Evolutionary conservation across 2,113 vertebrate genomes (phyloP), one percentile per base, ranked within the genome.

Genomic region (Trematocara macrostoma): DNA sequence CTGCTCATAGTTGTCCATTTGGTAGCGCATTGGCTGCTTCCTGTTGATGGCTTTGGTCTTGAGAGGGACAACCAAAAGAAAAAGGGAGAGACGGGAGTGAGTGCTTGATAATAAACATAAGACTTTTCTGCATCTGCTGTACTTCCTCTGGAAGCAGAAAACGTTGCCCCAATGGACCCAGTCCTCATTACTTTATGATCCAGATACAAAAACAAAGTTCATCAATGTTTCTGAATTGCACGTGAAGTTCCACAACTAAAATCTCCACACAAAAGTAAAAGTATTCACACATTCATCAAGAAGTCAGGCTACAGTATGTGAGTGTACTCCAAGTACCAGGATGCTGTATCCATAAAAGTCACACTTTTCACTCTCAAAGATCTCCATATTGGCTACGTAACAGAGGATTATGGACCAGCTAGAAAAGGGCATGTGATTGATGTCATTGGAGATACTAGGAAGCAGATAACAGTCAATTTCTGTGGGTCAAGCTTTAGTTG

Each of bases 21-120:
- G 97, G 91, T 97, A 98, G 80, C 98, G 96, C 52, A 98, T 91
- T 3, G 98, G 98, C 91, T 98, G 97, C 89, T 98, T 98, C 95
- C 99, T 97, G 96, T 99, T 99, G 93, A 99, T 96, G 64, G 97
- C 97, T 95, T 98, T 98, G 4, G 98, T 96, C 96, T 98, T 95
- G 84, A 55, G 95, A 79, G 61, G 15, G 59, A 84, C 5, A 49
- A 67, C 61, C 57, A 2, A 83, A 81, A 23, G 52, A 57, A 83
- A 11, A 34, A 29, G 8, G 83, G 78, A 51, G 85, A 45, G 64
- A 11, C 1, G 31, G 9, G 71, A 74, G 71, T 86, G 45, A 83
- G 56, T 3, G 11, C 69, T 84, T 16, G 56, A 29, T 16, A 34
- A 81, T 47, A 87, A 87, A 89, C 69, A 53, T 1, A 10, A 35